These are phyloP conservation scores for Tethea ocularis DNA, from an alignment of 2,888 invertebrate genomes.

Conservation along the genomic window DNA sequence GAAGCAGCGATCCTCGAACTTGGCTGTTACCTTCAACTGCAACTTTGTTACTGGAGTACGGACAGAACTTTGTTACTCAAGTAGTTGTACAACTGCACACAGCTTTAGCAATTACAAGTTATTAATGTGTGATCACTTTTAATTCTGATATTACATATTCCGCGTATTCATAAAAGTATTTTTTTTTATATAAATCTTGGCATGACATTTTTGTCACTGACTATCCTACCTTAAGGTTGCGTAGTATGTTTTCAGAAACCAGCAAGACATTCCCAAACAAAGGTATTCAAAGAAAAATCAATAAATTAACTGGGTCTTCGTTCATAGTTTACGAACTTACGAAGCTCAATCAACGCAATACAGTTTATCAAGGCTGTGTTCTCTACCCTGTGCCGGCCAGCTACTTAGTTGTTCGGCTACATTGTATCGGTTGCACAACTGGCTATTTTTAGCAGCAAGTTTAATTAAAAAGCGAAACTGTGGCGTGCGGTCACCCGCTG, in stretches of 20 bases:
- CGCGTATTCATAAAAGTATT: no score
- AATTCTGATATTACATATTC: no score
- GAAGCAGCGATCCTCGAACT: background rate
- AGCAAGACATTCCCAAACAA: no score
- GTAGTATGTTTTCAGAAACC: no score
- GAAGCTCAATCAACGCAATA: background rate
- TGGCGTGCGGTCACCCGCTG: background rate
- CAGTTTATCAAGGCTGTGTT: background rate
- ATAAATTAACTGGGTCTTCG: background rate
- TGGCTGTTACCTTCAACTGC: background rate
- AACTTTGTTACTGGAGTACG: background rate
- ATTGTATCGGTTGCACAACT: conserved; percentile 1
- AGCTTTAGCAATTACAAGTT: background rate
- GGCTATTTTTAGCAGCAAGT: background rate
- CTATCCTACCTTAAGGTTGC: no score
- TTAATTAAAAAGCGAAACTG: background rate
- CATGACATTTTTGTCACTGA: no score
- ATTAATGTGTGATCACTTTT: background rate
- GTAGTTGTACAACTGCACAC: background rate
- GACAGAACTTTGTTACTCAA: background rate
- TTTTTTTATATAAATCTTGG: no score
- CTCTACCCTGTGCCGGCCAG: background rate
- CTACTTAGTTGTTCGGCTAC: background rate
- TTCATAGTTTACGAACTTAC: background rate
- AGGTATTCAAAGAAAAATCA: background rate